Base-by-base conservation (phyloP, 2,113 vertebrate species). In the Menidia beryllina region DNA sequence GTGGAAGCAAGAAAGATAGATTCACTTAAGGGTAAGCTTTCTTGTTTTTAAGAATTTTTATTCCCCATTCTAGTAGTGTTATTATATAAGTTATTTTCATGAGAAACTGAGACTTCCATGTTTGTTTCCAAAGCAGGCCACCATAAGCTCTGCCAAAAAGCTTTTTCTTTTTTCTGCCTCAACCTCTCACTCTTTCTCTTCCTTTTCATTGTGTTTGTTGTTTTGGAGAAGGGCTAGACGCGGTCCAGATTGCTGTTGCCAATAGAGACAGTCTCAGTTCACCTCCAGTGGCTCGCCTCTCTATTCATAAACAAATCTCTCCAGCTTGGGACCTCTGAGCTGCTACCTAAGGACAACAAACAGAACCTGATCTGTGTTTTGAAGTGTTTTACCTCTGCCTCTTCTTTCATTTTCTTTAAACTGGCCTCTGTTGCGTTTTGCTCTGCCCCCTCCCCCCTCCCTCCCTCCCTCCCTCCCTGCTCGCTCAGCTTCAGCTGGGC, bases 281-380 rank as follows among this genome's bases (percentile, higher is more conserved):
- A 89, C 89, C 89, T 88, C 79, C 81, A 84, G 81, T 77, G 73
- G 59, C 77, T 81, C n/a, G 47, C 72, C 52, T 38, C 74, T 85
- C 88, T 73, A 87, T 90, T 88, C 85, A 89, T 86, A 91, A 91
- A 89, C 89, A 91, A 91, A 90, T 88, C 67, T 34, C 62, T 53
- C 17, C 70, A 12, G 75, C 79, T 9, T 41, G 7, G 71, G 80
- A 77, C 64, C 75, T 79, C 69, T 70, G 63, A 72, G 84, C 86
- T 54, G 67, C 85, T 74, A 81, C 83, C 55, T 72, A 75, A 77
- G 21, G 79, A 80, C 69, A 89, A 90, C 80, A 89, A 87, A 79
- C 85, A 85, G 52, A 82, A 72, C 72, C 70, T 24, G 52, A 79
- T 77, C 79, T 69, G 67, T 59, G 25, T 72, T 82, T 84, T 78